A percentile compares a stretch with the other conserved stretches of the same genome.
phyloP scores from a whole-genome alignment of 1,140 invertebrate species.

The Harpegnathos saltator region DNA sequence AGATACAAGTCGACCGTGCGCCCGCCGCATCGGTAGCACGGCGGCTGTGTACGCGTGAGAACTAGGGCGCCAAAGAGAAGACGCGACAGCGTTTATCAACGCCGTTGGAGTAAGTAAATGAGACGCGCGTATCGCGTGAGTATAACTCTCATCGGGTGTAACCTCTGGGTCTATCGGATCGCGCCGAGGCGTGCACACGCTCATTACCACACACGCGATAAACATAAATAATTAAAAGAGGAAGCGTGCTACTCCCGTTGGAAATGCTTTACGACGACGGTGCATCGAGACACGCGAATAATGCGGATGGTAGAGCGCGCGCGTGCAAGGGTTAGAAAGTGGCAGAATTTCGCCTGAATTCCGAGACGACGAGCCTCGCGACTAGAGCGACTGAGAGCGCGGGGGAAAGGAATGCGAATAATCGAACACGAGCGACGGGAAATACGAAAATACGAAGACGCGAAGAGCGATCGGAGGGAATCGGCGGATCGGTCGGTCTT shows the following conservation, averaged over 20 bases:
- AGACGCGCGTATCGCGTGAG: constrained; percentile 55
- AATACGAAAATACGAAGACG: neutral
- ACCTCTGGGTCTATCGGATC: constrained; percentile 21
- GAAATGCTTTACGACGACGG: neutral
- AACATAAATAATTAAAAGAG: constrained; percentile 40
- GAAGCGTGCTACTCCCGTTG: neutral
- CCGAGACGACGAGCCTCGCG: too few relatives aligned
- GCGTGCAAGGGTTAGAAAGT: too few relatives aligned
- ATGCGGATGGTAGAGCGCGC: too few relatives aligned
- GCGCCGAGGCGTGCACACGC: constrained; percentile 14
- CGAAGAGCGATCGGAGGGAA: neutral
- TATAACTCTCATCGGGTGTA: constrained; percentile 40
- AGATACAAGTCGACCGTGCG: constrained; percentile 51
- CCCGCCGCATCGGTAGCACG: neutral
- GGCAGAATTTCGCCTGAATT: too few relatives aligned
- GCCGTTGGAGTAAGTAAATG: constrained; percentile 66
- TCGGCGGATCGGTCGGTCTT: too few relatives aligned
- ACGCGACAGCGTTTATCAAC: constrained; percentile 69
- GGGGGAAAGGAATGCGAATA: too few relatives aligned
- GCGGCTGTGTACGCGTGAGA: constrained; percentile 64
- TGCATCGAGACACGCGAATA: neutral
- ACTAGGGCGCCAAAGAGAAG: constrained; percentile 65
- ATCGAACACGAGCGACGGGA: neutral
- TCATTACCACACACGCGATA: constrained; percentile 46
- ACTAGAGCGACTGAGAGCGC: too few relatives aligned